These are phyloP conservation scores for Diarsia mendica DNA, from an alignment of 2,888 invertebrate genomes.

Conservation along the genomic window DNA sequence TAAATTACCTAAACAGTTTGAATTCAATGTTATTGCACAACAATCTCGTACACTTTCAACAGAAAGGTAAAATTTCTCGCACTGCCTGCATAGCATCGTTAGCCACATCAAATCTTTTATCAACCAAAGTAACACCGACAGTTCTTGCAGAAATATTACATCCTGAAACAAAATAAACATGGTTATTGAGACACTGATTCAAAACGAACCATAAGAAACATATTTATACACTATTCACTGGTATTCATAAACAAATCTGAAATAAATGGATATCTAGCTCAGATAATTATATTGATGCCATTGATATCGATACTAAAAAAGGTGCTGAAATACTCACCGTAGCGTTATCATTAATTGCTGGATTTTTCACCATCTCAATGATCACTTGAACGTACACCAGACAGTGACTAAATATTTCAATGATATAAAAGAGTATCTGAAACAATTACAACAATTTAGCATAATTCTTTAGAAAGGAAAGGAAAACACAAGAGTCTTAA, in stretches of 20 bases:
- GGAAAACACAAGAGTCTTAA: background rate
- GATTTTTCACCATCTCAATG: slow-evolving; percentile 17
- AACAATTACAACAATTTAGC: background rate
- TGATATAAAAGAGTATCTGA: slow-evolving; percentile 19
- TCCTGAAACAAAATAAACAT: background rate
- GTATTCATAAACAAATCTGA: too few relatives aligned
- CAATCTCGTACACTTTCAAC: slow-evolving; percentile 5
- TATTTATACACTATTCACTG: too few relatives aligned
- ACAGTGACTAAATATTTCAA: slow-evolving; percentile 17
- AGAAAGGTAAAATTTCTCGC: slow-evolving; percentile 37
- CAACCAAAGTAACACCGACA: slow-evolving; percentile 20
- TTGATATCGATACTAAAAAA: background rate
- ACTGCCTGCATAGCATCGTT: slow-evolving; percentile 11
- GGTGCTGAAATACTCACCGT: too few relatives aligned
- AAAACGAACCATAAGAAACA: rapidly evolving
- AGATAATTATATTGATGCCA: background rate
- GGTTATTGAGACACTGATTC: background rate
- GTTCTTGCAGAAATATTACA: background rate
- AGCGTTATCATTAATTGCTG: background rate
- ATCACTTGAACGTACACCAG: slow-evolving; percentile 21
- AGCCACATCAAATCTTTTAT: slow-evolving; percentile 24
- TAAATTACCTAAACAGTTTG: slow-evolving; percentile 24
- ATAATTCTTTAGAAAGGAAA: background rate
- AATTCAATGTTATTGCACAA: slow-evolving; percentile 6
- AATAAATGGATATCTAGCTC: background rate